Conservation (phyloP, 2,888 invertebrate species). For the Poecilobothrus nobilitatus region DNA sequence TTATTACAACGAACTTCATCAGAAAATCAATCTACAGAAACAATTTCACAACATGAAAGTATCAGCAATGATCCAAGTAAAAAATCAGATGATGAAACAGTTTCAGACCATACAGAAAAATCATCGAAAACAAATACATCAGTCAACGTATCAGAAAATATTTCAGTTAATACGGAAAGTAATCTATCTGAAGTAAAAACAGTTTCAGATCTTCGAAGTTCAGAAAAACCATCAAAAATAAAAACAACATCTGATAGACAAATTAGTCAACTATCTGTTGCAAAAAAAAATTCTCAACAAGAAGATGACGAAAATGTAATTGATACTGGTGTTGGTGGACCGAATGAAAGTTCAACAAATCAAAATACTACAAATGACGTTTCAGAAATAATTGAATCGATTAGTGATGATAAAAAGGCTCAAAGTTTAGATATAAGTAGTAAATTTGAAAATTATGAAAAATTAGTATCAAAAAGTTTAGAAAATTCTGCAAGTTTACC, state of each 20-base stretch:
- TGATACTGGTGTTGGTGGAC: not conserved
- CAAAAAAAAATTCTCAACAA: too few relatives aligned
- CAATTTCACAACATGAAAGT: constrained; percentile 8
- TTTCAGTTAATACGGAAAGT: not conserved
- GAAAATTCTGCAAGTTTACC: constrained; percentile 16
- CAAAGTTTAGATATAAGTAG: constrained; percentile 21
- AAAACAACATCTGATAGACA: too few relatives aligned
- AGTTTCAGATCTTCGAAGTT: not conserved
- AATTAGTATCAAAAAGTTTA: constrained; percentile 20
- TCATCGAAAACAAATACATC: too few relatives aligned
- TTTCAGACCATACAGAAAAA: not conserved
- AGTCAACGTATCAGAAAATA: not conserved
- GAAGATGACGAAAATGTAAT: not conserved
- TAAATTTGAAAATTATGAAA: constrained; percentile 17
- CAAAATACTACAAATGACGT: constrained; percentile 42
- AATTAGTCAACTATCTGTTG: too few relatives aligned
- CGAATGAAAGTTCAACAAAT: constrained; percentile 31
- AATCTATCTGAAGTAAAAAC: not conserved
- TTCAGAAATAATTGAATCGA: constrained; percentile 38
- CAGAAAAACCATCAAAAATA: not conserved
- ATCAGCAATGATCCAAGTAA: not conserved
- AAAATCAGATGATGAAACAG: not conserved
- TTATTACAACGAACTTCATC: constrained; percentile 11
- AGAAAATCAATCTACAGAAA: not conserved
- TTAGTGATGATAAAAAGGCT: constrained; percentile 20